phyloP scores from a whole-genome alignment of 2,113 vertebrate species.

The Suncus etruscus region DNA sequence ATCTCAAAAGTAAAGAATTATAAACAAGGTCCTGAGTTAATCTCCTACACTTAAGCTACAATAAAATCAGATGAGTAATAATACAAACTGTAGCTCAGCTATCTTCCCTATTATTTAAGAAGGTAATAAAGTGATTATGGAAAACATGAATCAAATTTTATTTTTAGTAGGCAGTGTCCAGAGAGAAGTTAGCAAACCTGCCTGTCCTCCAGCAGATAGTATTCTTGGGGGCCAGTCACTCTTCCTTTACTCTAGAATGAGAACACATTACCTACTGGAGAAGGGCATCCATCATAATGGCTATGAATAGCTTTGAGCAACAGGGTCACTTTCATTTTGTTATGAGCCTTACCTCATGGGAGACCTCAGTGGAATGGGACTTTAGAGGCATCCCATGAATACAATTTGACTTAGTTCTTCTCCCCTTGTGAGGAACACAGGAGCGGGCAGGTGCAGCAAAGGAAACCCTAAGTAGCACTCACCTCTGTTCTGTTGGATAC shows the following conservation, averaged over 20 bases:
- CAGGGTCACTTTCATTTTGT: not conserved
- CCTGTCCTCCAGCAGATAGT: not conserved
- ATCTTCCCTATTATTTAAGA: not conserved
- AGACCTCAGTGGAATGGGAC: not conserved
- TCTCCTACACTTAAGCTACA: not conserved
- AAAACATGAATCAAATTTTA: slow-evolving; percentile 4
- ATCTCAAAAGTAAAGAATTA: slow-evolving; percentile 16
- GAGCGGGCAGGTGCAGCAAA: not conserved
- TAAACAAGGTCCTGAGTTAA: slow-evolving; percentile 21
- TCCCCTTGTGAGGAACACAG: not conserved
- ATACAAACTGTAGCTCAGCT: not conserved
- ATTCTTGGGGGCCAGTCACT: not conserved
- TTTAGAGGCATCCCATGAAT: slow-evolving; percentile 15
- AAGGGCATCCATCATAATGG: not conserved
- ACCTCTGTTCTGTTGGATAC: slow-evolving; percentile 95
- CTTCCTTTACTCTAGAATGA: not conserved
- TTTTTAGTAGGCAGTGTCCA: not conserved
- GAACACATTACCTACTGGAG: not conserved
- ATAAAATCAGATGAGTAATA: slow-evolving; percentile 51
- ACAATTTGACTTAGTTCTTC: too few species aligned
- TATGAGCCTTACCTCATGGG: slow-evolving; percentile 22
- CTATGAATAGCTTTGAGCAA: not conserved
- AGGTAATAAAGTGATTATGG: not conserved
- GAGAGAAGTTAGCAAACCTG: not conserved
- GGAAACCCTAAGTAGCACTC: slow-evolving; percentile 61